Percentiles rank a stretch among this genome's conserved stretches.
Evolutionary conservation across 2,113 vertebrate species (phyloP).

Genomic region (Theristicus caerulescens): DNA sequence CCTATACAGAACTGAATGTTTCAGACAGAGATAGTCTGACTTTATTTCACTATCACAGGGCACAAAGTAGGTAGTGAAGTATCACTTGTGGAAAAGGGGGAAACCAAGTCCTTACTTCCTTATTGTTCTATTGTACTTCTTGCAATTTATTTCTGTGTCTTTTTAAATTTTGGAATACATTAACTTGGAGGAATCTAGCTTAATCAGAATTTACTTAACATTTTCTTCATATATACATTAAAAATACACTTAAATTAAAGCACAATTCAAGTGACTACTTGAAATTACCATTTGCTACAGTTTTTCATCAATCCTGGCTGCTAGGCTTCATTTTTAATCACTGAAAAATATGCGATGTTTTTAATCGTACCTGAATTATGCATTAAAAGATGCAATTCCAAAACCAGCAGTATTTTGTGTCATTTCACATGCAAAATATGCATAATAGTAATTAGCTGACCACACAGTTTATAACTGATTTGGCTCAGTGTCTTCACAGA

Average conservation of each 20-base stretch:
- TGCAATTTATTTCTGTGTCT: not conserved
- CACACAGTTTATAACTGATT: slow-evolving; percentile 38
- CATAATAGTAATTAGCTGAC: not conserved
- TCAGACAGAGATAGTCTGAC: not conserved
- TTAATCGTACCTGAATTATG: not conserved
- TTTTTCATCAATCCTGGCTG: not conserved
- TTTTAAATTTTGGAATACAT: not conserved
- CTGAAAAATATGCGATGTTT: not conserved
- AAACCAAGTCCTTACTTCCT: not conserved
- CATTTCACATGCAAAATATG: not conserved
- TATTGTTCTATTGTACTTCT: not conserved
- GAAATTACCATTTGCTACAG: not conserved
- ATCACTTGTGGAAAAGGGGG: not conserved
- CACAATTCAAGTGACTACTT: not conserved
- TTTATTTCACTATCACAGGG: not conserved
- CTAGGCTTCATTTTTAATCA: not conserved
- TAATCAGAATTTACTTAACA: not conserved
- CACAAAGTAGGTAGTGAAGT: not conserved
- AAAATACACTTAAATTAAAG: not conserved
- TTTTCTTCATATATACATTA: not conserved
- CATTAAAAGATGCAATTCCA: not conserved
- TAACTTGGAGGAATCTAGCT: not conserved
- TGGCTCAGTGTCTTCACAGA: slow-evolving; percentile 22
- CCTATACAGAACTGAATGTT: not conserved
- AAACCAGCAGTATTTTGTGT: not conserved